phyloP scores from a whole-genome alignment of 2,888 invertebrate genomes.

The Amblyjoppa proteus region DNA sequence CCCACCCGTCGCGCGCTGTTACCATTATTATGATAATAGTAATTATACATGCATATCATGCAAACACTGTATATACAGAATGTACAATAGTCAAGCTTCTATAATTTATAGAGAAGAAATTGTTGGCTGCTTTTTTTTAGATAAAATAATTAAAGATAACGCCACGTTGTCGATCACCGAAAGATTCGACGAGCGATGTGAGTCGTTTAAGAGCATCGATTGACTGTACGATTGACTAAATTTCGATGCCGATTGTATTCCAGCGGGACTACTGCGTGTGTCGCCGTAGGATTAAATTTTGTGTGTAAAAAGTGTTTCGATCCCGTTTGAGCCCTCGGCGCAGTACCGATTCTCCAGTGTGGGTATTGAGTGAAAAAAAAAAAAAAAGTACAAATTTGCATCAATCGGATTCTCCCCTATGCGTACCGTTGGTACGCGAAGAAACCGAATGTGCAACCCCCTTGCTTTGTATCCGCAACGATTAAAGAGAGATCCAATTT shows the following conservation, averaged over 20 bases:
- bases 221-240: constrained; percentile 15
- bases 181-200: constrained; percentile 2
- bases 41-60: constrained; percentile 20
- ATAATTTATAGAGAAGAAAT: neutral
- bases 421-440: neutral
- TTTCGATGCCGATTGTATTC: constrained; percentile 23
- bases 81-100: constrained; percentile 13
- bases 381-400: constrained; percentile 9
- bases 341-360: constrained; percentile 16
- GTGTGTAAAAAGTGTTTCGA: constrained; percentile 23
- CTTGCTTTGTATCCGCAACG: constrained; percentile 29
- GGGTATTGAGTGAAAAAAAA: constrained; percentile 19
- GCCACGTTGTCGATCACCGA: constrained; percentile 5
- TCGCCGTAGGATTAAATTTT: constrained; percentile 15
- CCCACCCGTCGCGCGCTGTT: neutral
- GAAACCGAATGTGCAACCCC: neutral
- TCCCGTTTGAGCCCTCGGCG: constrained; percentile 19
- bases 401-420: neutral
- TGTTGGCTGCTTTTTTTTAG: constrained; percentile 1
- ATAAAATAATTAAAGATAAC: neutral
- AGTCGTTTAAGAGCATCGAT: neutral
- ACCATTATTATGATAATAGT: neutral
- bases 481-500: constrained; percentile 22
- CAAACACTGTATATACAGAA: constrained; percentile 9
- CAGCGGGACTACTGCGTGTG: constrained; percentile 5